phyloP scores from a whole-genome alignment of 2,888 invertebrate species.

The Hololepta plana region DNA sequence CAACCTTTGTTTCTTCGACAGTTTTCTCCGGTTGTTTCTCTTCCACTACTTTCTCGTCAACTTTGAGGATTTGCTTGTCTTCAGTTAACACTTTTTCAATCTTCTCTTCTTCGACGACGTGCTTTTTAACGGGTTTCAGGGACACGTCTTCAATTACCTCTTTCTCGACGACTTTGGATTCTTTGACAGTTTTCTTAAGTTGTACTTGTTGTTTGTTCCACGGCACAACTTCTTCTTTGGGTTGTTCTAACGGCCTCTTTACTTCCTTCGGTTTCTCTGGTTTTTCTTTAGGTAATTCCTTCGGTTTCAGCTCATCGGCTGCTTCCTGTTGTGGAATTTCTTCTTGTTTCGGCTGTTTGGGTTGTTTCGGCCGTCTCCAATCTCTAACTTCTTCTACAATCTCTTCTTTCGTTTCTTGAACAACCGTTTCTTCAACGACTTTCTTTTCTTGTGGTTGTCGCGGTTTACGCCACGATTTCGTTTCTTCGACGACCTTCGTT shows the following conservation, averaged over 20 bases:
- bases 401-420: conserved; percentile 9
- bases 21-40: conserved; percentile 23
- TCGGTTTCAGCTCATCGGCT: conserved; percentile 14
- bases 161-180: conserved; percentile 16
- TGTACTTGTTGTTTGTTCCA: conserved; percentile 22
- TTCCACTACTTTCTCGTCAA: too few relatives aligned
- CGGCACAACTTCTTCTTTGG: conserved; percentile 17
- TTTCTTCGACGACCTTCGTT: too few relatives aligned
- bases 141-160: conserved; percentile 26
- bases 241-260: conserved; percentile 10
- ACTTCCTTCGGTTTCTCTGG: conserved; percentile 14
- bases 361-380: conserved; percentile 10
- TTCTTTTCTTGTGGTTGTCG: conserved; percentile 26
- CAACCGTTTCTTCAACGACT: conserved; percentile 4
- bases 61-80: conserved; percentile 19
- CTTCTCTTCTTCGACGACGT: conserved; percentile 9
- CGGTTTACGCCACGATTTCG: too few relatives aligned
- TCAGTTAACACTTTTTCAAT: conserved; percentile 16
- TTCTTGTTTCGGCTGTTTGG: conserved; percentile 9
- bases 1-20: conserved; percentile 8
- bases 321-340: conserved; percentile 13
- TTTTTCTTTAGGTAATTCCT: too few relatives aligned
- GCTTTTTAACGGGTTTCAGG: conserved; percentile 18
- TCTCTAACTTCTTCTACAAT: conserved; percentile 13
- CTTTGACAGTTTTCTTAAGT: conserved; percentile 34